phyloP scores from a whole-genome alignment of 2,888 invertebrate species.

The Agrochola litura region DNA sequence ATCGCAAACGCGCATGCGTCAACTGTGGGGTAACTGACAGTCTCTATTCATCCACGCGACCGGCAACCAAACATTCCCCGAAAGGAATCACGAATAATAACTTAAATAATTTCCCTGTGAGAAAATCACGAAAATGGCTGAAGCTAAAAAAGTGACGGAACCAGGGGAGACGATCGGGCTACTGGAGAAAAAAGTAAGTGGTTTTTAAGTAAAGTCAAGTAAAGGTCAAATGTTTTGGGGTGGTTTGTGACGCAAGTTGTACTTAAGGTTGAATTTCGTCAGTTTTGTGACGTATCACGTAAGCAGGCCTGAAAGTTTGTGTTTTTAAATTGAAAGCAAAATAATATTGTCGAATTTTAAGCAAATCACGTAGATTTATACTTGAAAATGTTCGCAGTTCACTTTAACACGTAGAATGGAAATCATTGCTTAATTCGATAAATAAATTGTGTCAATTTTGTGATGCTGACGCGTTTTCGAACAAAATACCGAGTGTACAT shows the following conservation, averaged over 20 bases:
- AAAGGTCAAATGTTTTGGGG: constrained; percentile 80
- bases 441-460: constrained; percentile 31
- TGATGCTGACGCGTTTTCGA: constrained; percentile 20
- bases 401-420: background rate
- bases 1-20: constrained; percentile 75
- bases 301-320: constrained; percentile 9
- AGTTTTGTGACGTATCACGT: constrained; percentile 13
- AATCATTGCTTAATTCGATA: constrained; percentile 1
- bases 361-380: background rate
- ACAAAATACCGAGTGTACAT: constrained; percentile 19
- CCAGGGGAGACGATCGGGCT: constrained; percentile 83
- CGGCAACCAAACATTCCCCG: constrained; percentile 61
- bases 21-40: constrained; percentile 73
- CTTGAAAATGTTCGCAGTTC: background rate
- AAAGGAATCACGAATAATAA: constrained; percentile 53
- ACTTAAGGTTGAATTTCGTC: constrained; percentile 56
- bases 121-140: constrained; percentile 75
- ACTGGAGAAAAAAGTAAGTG: constrained; percentile 85
- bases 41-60: constrained; percentile 65
- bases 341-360: background rate
- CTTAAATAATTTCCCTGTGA: constrained; percentile 51
- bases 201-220: constrained; percentile 77
- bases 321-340: constrained; percentile 1
- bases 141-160: constrained; percentile 71
- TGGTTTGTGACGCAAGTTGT: constrained; percentile 63